Conservation (phyloP, 2,888 invertebrate genomes). For the Aporophyla lueneburgensis region DNA sequence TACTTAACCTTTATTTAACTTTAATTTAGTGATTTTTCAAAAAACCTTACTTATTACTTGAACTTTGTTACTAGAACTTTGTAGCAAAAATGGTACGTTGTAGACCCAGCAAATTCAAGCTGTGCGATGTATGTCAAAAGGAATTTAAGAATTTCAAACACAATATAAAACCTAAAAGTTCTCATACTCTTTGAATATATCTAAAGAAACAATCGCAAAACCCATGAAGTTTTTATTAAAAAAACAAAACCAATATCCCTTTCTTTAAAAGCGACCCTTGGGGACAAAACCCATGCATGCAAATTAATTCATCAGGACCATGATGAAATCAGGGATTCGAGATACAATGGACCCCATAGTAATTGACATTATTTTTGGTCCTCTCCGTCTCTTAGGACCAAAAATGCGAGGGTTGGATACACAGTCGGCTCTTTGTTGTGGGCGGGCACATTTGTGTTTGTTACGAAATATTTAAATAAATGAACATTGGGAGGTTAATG, state of each 20-base stretch:
- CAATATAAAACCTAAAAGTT: not conserved
- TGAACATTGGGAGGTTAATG: conserved; percentile 1
- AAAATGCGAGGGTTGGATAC: conserved; percentile 32
- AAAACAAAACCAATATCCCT: not conserved
- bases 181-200: not conserved
- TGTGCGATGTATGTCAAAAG: not conserved
- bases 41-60: too few species aligned
- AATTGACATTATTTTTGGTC: conserved; percentile 39
- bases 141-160: not conserved
- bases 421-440: conserved; percentile 17
- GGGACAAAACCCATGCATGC: conserved; percentile 19
- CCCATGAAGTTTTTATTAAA: not conserved
- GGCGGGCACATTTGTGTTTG: conserved; percentile 8
- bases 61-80: not conserved
- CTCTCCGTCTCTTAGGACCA: conserved; percentile 12
- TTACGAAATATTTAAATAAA: conserved; percentile 24
- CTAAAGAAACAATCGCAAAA: not conserved
- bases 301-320: conserved; percentile 42
- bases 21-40: too few species aligned
- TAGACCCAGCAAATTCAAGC: not conserved
- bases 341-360: conserved; percentile 24
- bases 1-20: too few species aligned
- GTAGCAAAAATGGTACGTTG: too few species aligned
- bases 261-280: not conserved
- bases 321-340: conserved; percentile 13